A percentile compares a stretch with the other conserved stretches of the same genome.
Evolutionary conservation across 2,888 invertebrate genomes (phyloP).

Genomic region (Drosophila helvetica): DNA sequence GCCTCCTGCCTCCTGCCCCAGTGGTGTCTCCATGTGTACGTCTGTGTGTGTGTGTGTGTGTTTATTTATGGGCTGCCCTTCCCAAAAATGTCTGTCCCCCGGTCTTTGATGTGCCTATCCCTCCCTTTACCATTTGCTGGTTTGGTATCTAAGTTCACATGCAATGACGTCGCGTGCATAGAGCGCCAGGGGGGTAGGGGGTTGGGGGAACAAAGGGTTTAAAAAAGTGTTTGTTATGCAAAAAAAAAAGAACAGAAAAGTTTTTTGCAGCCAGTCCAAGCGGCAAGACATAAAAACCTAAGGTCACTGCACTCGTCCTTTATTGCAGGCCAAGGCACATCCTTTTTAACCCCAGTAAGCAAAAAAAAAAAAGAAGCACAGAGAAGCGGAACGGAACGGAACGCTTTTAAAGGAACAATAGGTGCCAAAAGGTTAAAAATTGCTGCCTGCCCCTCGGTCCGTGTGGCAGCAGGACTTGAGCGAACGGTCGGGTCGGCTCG

Average conservation of each 20-base stretch:
- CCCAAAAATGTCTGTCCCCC: constrained; percentile 37
- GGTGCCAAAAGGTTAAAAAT: constrained; percentile 65
- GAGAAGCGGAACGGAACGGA: neutral
- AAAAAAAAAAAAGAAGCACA: constrained; percentile 1
- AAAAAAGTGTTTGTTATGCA: constrained; percentile 68
- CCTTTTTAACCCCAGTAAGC: constrained; percentile 6
- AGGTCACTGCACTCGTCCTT: constrained; percentile 70
- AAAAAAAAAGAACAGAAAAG: constrained; percentile 59
- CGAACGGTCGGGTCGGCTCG: neutral
- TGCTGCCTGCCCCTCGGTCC: constrained; percentile 38
- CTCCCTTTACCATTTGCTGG: constrained; percentile 25
- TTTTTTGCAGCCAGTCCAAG: constrained; percentile 49
- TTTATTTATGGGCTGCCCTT: constrained; percentile 60
- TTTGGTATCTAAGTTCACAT: constrained; percentile 55
- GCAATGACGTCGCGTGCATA: constrained; percentile 67
- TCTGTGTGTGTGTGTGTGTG: constrained; percentile 45
- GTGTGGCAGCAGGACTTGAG: neutral
- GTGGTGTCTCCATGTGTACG: constrained; percentile 23
- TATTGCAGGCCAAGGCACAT: constrained; percentile 40
- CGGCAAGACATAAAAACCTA: constrained; percentile 55
- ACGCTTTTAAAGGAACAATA: constrained; percentile 53
- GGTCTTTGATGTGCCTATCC: constrained; percentile 8
- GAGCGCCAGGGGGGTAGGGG: constrained; percentile 17
- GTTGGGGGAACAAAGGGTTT: too few species aligned
- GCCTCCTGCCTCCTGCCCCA: neutral